Evolutionary conservation across 2,797 vertebrate species (phyloP).

Genomic region (Manis crassicaudata): DNA sequence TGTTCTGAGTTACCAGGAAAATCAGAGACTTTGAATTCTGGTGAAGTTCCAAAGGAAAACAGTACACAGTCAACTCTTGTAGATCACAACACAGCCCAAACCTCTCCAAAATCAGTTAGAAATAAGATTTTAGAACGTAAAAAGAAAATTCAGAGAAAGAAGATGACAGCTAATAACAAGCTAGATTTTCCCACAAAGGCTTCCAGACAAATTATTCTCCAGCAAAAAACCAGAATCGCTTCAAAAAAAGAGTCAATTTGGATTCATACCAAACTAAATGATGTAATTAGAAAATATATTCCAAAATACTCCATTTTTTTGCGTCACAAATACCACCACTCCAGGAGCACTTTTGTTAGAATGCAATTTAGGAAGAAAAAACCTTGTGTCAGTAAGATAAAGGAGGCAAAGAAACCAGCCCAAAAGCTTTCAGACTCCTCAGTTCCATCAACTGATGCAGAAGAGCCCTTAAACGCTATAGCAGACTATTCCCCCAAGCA

Average conservation of each 20-base stretch:
- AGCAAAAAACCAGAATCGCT: conserved; percentile 58
- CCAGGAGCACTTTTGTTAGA: conserved; percentile 75
- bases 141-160: conserved; percentile 79
- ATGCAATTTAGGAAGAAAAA: conserved; percentile 81
- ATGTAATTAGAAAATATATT: conserved; percentile 78
- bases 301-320: conserved; percentile 75
- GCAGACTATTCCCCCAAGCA: conserved; percentile 70
- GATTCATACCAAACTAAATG: conserved; percentile 80
- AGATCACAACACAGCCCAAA: conserved; percentile 68
- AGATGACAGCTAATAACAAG: conserved; percentile 71
- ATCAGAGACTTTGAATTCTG: conserved; percentile 66
- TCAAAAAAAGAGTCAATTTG: conserved; percentile 74
- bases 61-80: conserved; percentile 74
- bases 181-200: conserved; percentile 65
- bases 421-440: conserved; percentile 67
- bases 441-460: conserved; percentile 54
- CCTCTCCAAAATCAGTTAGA: conserved; percentile 66
- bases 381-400: conserved; percentile 71
- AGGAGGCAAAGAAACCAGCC: conserved; percentile 70
- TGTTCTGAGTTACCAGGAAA: conserved; percentile 75
- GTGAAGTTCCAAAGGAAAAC: conserved; percentile 60
- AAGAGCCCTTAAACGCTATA: conserved; percentile 61
- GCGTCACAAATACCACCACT: conserved; percentile 71
- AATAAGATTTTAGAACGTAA: conserved; percentile 67
- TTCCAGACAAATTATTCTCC: conserved; percentile 69